Evolutionary conservation across 2,113 vertebrate species (phyloP).

Genomic region (Sclerurus mexicanus): DNA sequence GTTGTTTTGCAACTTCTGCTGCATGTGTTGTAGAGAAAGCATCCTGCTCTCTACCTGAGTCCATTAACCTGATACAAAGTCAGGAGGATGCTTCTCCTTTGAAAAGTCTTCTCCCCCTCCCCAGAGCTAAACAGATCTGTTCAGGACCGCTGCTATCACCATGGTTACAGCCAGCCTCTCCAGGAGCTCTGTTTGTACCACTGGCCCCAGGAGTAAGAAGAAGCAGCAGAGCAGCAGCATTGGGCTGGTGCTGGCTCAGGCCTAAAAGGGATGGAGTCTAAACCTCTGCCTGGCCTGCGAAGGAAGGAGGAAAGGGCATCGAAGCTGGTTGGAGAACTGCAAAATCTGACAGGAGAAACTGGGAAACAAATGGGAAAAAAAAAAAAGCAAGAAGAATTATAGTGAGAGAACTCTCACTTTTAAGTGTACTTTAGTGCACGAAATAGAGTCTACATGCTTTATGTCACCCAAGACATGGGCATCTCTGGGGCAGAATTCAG

Average conservation of each 20-base stretch:
- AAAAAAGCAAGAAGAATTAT: background rate
- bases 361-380: background rate
- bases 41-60: background rate
- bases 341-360: background rate
- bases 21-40: background rate
- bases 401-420: background rate
- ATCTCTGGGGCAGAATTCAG: background rate
- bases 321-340: background rate
- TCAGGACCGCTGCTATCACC: background rate
- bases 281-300: background rate
- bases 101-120: background rate
- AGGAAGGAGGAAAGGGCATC: background rate
- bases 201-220: background rate
- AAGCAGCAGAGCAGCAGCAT: background rate
- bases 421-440: accelerated
- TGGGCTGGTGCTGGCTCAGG: background rate
- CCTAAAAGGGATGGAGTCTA: background rate
- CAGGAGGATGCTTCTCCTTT: background rate
- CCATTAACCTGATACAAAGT: background rate
- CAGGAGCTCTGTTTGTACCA: background rate
- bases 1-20: background rate
- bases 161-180: constrained; percentile 38
- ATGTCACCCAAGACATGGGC: background rate
- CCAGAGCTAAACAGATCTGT: background rate
- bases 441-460: background rate